Conservation (phyloP, 2,113 vertebrate species). For the Steatornis caripensis region DNA sequence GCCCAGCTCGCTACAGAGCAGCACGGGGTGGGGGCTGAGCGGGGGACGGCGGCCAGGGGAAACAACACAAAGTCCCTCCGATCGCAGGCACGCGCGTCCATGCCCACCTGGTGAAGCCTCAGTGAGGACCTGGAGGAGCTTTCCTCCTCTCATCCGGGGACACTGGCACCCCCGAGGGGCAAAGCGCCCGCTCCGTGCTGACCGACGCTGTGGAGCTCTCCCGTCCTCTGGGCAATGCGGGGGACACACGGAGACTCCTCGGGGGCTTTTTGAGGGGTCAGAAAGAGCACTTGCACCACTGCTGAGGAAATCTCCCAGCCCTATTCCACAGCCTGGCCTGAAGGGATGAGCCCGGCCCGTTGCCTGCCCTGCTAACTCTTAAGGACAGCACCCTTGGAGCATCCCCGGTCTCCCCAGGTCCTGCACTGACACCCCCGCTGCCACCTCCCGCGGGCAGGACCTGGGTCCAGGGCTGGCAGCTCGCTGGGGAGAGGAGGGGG, state of each 20-base stretch:
- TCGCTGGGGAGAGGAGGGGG: not conserved
- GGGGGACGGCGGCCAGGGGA: not conserved
- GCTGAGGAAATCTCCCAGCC: too few species aligned
- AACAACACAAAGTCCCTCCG: not conserved
- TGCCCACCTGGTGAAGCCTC: not conserved
- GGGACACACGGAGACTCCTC: not conserved
- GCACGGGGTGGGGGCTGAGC: not conserved
- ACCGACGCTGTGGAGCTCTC: not conserved
- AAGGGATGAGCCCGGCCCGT: too few species aligned
- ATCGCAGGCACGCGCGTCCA: fast-evolving
- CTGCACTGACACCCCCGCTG: not conserved
- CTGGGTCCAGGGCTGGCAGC: not conserved
- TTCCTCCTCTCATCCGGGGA: not conserved
- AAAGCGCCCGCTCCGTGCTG: fast-evolving
- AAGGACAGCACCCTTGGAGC: too few species aligned
- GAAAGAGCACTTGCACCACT: too few species aligned
- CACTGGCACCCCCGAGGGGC: too few species aligned
- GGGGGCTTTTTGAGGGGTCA: not conserved
- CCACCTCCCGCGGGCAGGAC: not conserved
- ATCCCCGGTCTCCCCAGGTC: not conserved
- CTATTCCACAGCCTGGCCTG: too few species aligned
- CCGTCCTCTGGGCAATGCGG: not conserved
- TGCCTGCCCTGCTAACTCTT: too few species aligned
- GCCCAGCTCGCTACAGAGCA: not conserved
- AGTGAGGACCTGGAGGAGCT: not conserved